These are phyloP conservation scores for Allophyes oxyacanthae DNA, from an alignment of 2,888 invertebrate genomes.

Conservation along the genomic window DNA sequence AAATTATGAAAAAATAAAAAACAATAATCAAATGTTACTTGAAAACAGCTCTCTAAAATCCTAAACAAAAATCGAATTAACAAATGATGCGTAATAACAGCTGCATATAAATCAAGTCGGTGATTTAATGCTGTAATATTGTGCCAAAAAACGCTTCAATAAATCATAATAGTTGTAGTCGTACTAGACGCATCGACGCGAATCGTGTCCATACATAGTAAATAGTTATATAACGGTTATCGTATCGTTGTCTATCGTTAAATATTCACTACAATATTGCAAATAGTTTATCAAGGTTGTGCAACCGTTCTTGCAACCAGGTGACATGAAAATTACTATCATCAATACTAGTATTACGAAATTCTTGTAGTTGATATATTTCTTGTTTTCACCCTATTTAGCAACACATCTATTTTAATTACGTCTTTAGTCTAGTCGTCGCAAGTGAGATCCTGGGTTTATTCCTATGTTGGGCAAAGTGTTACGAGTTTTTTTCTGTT, in stretches of 20 bases:
- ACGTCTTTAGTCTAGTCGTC: too few relatives aligned
- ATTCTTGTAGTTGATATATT: conserved; percentile 15
- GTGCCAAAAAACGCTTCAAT: conserved; percentile 22
- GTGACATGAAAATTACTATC: conserved; percentile 36
- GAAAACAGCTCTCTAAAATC: neutral
- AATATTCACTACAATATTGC: conserved; percentile 44
- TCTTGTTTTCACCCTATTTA: conserved; percentile 9
- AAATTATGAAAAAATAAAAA: neutral
- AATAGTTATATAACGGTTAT: conserved; percentile 40
- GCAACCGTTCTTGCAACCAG: conserved; percentile 35
- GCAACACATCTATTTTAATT: too few relatives aligned
- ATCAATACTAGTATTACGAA: conserved; percentile 32
- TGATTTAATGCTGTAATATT: conserved; percentile 24
- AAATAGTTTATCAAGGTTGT: conserved; percentile 40
- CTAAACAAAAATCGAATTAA: neutral
- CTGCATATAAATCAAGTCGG: conserved; percentile 9
- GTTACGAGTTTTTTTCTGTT: too few relatives aligned
- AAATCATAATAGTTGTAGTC: conserved; percentile 33
- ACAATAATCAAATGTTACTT: conserved; percentile 12
- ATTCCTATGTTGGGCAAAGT: too few relatives aligned
- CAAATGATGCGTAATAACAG: conserved; percentile 1
- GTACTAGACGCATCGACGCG: conserved; percentile 28
- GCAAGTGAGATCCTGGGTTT: too few relatives aligned
- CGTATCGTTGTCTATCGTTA: conserved; percentile 27
- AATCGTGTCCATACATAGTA: conserved; percentile 42